Conservation (phyloP, 2,113 vertebrate species). For the Poeciliopsis occidentalis region DNA sequence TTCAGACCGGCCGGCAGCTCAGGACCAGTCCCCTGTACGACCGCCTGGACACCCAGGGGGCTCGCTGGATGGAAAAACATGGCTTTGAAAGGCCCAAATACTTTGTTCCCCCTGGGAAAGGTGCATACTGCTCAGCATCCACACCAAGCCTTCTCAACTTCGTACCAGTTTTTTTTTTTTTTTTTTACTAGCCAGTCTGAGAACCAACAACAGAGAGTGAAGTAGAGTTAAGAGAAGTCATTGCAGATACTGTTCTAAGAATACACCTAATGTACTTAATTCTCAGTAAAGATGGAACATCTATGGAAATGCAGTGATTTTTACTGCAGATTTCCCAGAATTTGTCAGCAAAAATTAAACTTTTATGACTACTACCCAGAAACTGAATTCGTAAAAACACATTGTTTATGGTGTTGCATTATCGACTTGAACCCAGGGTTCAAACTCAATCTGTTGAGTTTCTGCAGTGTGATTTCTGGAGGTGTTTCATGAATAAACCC, state of each 20-base stretch:
- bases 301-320: not conserved
- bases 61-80: conserved; percentile 98
- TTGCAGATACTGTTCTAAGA: not conserved
- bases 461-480: not conserved
- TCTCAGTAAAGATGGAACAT: no score
- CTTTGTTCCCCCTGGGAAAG: conserved; percentile 93
- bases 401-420: not conserved
- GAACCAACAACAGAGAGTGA: not conserved
- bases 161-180: no score
- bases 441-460: not conserved
- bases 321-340: not conserved
- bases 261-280: not conserved
- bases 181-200: no score
- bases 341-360: not conserved
- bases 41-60: conserved; percentile 94
- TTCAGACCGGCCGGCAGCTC: conserved; percentile 95
- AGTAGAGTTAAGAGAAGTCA: not conserved
- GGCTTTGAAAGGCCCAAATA: conserved; percentile 97
- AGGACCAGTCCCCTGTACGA: conserved; percentile 95
- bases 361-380: not conserved
- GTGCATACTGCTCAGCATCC: conserved; percentile 59
- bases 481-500: not conserved
- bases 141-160: not conserved
- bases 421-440: not conserved
- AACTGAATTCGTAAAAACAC: not conserved